Base-by-base conservation (phyloP, 2,113 vertebrate species). In the Pseudopodoces humilis region DNA sequence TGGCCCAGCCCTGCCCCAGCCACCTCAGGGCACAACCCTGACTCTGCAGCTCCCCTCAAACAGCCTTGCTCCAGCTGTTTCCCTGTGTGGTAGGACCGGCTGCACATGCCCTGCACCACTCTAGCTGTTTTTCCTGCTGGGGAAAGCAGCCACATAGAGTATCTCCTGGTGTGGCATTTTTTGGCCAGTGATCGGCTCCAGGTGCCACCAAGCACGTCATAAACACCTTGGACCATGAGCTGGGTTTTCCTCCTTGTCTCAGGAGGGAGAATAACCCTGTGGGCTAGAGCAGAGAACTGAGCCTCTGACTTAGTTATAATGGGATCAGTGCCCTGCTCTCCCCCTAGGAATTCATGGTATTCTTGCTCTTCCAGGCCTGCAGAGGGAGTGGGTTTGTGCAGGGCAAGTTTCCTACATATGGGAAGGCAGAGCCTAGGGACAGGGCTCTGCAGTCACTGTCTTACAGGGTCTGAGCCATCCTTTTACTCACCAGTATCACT, bases 151-250 rank as follows among this genome's bases (percentile, higher is more conserved):
- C 41, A 33, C 49, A 1, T 2, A 11, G 44, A 25, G 7, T 23
- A 43, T 67, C 37, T 77, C 7, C 23, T n/a, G 25, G 14, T 19
- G 16, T 33, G 56, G 43, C 14, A 4, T 27, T 46, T 90, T 76
- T 68, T 41, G 25, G n/a, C 16, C 20, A 11, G 37, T 8, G 4
- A n/a, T 84, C 0, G 0, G 25, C 13, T 65, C 37, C n/a, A 67
- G 11, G 46, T 62, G 35, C 52, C 47, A 69, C 31, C 44, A 63
- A 67, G 44, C 33, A 33, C 18, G 24, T 21, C 1, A 2, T 43
- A 44, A 75, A 56, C 18, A 72, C 33, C 31, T 30, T 4, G 11
- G 49, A 39, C n/a, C 21, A 4, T 4, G 30, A 83, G 30, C 33
- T 58, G 55, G 13, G 7, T 58, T 63, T 82, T 43, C 6, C 47